Base-by-base conservation (phyloP, 1,140 invertebrate species). In the Nasonia longicornis region DNA sequence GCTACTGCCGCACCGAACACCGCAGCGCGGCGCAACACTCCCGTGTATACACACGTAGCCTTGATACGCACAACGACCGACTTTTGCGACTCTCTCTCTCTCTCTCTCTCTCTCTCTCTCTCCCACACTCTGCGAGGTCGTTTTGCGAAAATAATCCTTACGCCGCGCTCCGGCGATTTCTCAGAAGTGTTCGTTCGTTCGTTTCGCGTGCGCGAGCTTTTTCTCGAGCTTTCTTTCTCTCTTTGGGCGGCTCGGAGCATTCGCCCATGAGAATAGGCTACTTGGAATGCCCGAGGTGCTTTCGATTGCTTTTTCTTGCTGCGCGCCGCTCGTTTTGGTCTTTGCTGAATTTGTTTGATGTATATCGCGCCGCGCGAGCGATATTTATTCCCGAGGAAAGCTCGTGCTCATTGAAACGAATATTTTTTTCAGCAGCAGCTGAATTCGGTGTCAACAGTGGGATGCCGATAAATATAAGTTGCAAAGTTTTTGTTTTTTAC, bases 131-230 rank as follows among this genome's bases (percentile, higher is more conserved):
- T 16, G 69, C 35, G 20, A 35, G 48, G 12, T 58, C 72, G 26
- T 74, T 74, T 74, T 58, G 48, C 22, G 45, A 74, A 58, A 74
- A 74, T 72, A 72, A 70, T 38, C 35, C 20, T 72, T 67, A 16
- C 22, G 26, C 64, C 64, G 20, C 26, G 26, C 64, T 64, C 63
- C 63, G 3, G 45, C 45, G 14, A n/a, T 58, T 58, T 58, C 52
- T 58, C 52, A 20, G 52, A 20, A 20, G 52, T 58, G 45, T 48
- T 42, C 38, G 52, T 58, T 58, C 1, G 16, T 58, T 58, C 52
- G 52, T 58, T 58, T 58, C 52, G 52, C 20, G 52, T 7, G 20
- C 52, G 52, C 4, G 52, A 20, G 52, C 52, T 58, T 58, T 58
- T 58, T n/a, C 52, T 58, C 52, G 52, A 58, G 52, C 52, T 58